phyloP scores from a whole-genome alignment of 2,113 vertebrate species.

The Ginglymostoma cirratum region DNA sequence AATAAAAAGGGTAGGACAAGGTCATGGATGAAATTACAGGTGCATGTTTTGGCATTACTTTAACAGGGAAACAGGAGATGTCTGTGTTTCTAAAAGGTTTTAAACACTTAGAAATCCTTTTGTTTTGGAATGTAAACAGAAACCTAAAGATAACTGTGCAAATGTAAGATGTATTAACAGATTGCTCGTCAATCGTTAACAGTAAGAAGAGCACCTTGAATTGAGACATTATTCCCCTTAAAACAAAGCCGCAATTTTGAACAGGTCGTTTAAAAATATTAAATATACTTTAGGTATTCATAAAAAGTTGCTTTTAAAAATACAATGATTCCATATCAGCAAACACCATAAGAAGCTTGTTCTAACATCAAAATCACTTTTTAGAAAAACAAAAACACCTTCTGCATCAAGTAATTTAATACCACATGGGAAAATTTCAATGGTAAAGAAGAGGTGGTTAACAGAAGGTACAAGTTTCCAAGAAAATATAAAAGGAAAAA shows the following conservation, averaged over 20 bases:
- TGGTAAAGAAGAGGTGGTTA: neutral
- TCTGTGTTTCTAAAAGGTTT: neutral
- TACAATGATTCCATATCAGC: neutral
- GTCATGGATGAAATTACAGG: neutral
- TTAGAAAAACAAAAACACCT: slow-evolving; percentile 32
- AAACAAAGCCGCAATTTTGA: neutral
- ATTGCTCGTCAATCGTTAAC: slow-evolving; percentile 20
- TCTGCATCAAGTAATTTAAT: slow-evolving; percentile 29
- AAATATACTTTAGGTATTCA: neutral
- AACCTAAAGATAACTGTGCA: neutral
- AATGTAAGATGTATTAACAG: neutral
- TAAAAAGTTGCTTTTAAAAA: neutral
- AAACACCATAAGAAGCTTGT: neutral
- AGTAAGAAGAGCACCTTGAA: no score
- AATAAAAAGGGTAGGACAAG: neutral
- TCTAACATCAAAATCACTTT: neutral
- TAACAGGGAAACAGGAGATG: neutral
- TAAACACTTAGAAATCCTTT: neutral
- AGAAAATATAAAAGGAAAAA: neutral
- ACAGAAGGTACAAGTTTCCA: neutral
- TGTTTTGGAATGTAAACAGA: slow-evolving; percentile 11
- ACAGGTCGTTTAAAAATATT: neutral
- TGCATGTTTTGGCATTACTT: neutral
- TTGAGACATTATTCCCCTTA: neutral
- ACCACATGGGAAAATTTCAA: slow-evolving; percentile 25